Conservation (phyloP, 2,888 invertebrate genomes). For the Lochmaea capreae region DNA sequence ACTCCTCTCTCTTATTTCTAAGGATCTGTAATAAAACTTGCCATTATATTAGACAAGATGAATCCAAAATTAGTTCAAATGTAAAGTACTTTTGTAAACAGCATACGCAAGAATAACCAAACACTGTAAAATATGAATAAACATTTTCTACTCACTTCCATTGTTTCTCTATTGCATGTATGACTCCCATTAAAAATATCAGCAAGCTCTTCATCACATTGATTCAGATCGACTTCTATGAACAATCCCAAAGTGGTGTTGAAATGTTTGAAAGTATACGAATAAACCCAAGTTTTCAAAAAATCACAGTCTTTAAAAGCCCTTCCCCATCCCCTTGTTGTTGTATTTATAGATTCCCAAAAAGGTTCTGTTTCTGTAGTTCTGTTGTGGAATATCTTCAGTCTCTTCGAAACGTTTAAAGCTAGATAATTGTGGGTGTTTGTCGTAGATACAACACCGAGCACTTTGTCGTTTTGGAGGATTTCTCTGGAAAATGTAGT, state of each 20-base stretch:
- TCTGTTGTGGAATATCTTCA: slow-evolving; percentile 58
- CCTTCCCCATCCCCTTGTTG: slow-evolving; percentile 62
- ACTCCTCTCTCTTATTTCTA: too few species aligned
- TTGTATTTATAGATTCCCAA: slow-evolving; percentile 69
- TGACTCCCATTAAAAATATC: slow-evolving; percentile 77
- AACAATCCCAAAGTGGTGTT: slow-evolving; percentile 58
- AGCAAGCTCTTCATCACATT: slow-evolving; percentile 77
- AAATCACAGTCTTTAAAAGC: slow-evolving; percentile 64
- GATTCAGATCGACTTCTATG: slow-evolving; percentile 72
- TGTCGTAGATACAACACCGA: slow-evolving; percentile 62
- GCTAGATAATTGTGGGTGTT: slow-evolving; percentile 55
- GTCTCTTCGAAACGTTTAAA: slow-evolving; percentile 55
- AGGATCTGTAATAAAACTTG: too few species aligned
- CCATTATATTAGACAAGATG: too few species aligned
- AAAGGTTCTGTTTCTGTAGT: slow-evolving; percentile 68
- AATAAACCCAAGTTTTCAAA: slow-evolving; percentile 61
- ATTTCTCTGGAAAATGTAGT: slow-evolving; percentile 65
- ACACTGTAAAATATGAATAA: too few species aligned
- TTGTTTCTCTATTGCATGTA: slow-evolving; percentile 69
- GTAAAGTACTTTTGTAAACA: too few species aligned
- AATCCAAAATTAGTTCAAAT: too few species aligned
- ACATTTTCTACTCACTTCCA: slow-evolving; percentile 58
- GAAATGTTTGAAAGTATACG: slow-evolving; percentile 56
- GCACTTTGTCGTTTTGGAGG: slow-evolving; percentile 65
- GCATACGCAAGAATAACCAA: too few species aligned